Evolutionary conservation across 2,888 invertebrate species (phyloP).

Genomic region (Stenurella melanura): DNA sequence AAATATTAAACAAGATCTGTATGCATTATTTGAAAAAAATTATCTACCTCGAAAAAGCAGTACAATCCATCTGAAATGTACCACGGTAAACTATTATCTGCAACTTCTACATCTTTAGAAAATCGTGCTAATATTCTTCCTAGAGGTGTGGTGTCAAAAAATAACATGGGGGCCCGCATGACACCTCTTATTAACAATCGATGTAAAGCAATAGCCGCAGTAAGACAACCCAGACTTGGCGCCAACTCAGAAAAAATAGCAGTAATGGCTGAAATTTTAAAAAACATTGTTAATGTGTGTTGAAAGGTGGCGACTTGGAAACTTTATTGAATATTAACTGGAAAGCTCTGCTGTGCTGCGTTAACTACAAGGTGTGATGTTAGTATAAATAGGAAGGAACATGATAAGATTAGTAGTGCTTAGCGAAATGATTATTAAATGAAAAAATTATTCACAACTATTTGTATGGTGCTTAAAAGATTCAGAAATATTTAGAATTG

Average conservation of each 20-base stretch:
- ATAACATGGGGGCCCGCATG: conserved; percentile 81
- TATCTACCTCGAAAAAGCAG: conserved; percentile 83
- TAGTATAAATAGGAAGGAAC: not conserved
- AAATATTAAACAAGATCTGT: not conserved
- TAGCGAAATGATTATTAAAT: not conserved
- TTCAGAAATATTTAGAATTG: not conserved
- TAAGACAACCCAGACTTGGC: conserved; percentile 77
- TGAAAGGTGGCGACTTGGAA: not conserved
- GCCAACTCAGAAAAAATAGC: conserved; percentile 74
- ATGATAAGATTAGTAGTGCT: not conserved
- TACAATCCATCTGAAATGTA: conserved; percentile 81
- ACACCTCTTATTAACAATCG: conserved; percentile 77
- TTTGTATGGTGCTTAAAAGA: not conserved
- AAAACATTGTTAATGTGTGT: conserved; percentile 24
- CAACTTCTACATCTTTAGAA: conserved; percentile 82
- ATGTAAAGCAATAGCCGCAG: conserved; percentile 80
- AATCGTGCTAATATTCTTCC: conserved; percentile 86
- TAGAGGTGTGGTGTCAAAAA: conserved; percentile 87
- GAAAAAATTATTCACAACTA: conserved; percentile 3
- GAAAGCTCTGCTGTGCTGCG: conserved; percentile 5
- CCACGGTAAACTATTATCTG: conserved; percentile 82
- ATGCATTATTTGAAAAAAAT: conserved; percentile 8
- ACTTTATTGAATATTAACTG: not conserved
- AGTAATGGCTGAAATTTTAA: conserved; percentile 74
- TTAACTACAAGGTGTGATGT: not conserved